These are phyloP conservation scores for Mycteria americana DNA, from an alignment of 2,797 vertebrate genomes.

Conservation along the genomic window DNA sequence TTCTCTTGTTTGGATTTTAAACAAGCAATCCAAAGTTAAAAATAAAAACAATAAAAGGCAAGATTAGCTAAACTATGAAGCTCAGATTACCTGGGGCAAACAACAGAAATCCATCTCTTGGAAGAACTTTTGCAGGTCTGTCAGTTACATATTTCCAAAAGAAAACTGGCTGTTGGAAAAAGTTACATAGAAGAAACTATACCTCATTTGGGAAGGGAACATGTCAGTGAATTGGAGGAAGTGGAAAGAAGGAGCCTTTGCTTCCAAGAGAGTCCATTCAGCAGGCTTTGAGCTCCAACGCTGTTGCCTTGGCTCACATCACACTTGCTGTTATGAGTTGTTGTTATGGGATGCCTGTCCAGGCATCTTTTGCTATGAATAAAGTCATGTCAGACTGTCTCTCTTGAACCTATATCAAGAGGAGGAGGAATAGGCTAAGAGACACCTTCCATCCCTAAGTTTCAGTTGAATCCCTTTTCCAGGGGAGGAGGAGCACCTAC, in stretches of 20 bases:
- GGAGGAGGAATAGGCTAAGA: background rate
- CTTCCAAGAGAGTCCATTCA: background rate
- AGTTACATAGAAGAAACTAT: background rate
- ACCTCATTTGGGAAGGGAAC: background rate
- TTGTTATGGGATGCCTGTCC: background rate
- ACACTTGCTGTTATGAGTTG: rapidly evolving
- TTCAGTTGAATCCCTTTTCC: background rate
- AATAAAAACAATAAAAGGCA: background rate
- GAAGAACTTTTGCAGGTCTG: background rate
- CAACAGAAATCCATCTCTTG: background rate
- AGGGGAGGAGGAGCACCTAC: background rate
- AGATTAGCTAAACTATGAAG: background rate
- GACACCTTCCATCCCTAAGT: background rate
- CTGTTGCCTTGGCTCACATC: background rate
- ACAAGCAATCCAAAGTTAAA: background rate
- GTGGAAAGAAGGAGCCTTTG: background rate
- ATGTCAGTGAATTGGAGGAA: background rate
- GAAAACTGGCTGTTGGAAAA: background rate
- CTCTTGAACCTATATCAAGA: background rate
- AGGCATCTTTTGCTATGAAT: background rate
- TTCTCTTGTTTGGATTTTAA: background rate
- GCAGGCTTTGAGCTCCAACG: background rate
- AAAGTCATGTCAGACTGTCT: background rate
- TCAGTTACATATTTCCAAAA: background rate
- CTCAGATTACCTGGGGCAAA: background rate